Evolutionary conservation across 2,113 vertebrate species (phyloP), one percentile per base, ranked within the genome.

Genomic region (Stictonetta naevosa): DNA sequence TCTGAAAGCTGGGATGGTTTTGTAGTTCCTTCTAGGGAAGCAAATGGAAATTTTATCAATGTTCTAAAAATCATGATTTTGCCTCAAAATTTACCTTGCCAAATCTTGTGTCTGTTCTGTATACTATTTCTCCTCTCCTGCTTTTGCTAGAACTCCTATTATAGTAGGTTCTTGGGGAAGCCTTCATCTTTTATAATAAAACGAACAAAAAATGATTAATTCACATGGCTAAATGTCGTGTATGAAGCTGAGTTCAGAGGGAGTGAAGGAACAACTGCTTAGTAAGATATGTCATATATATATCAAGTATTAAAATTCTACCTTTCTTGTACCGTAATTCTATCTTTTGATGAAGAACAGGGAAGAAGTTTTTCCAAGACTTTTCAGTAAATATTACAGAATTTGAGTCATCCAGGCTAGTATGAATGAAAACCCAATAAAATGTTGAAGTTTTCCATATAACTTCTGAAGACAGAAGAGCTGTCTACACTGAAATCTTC

Each of bases 81-180:
- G 48, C 7, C 8, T 2, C 2, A n/a, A 52, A 74, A 73, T 23
- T 63, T 38, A 50, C 8, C 22, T 87, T n/a, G 3, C 33, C 13
- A 69, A 36, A 4, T 59, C 5, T 64, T 31, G 3, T 0, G 40
- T 25, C 3, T 52, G 64, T 67, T 13, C 28, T 50, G 14, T 29
- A 50, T 5, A 3, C 2, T 1, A 33, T 38, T 83, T 82, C 52
- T 48, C 28, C 7, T 44, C 31, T 83, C 31, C 4, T 2, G 1
- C 5, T 38, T 74, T 68, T 59, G 1, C 6, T 42, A 38, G 16
- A 68, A 80, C 83, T 83, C 3, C 15, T 82, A 3, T 50, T 59
- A 28, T 6, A 44, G 28, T 38, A 86, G 25, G 7, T 52, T 77
- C 19, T 36, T 36, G 4, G 19, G 8, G 4, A 79, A 66, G 9